These are phyloP conservation scores for Sanderia malayensis DNA, from an alignment of 30 jellyfish, hydroid and myxozoan genomes.

Conservation along the genomic window DNA sequence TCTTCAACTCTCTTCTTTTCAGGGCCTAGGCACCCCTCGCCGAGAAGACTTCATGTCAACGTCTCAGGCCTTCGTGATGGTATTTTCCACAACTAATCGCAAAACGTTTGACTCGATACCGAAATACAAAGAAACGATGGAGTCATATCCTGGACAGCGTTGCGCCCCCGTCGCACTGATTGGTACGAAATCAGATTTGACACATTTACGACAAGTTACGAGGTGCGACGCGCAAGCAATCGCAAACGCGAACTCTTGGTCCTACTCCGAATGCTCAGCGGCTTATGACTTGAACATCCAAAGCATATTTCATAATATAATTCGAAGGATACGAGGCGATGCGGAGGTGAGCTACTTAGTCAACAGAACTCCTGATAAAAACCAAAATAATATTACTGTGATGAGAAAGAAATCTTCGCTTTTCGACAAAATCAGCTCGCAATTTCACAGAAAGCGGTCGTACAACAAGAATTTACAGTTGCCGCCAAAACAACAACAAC, in stretches of 20 bases:
- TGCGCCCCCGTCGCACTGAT: conserved; percentile 41
- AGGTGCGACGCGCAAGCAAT: conserved; percentile 45
- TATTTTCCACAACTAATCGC: conserved; percentile 46
- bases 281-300: conserved; percentile 52
- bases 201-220: conserved; percentile 56
- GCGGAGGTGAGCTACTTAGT: not conserved
- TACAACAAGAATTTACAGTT: conserved; percentile 25
- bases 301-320: conserved; percentile 35
- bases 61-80: conserved; percentile 48
- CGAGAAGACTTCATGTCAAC: conserved; percentile 55
- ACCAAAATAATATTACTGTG: conserved; percentile 15
- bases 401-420: conserved; percentile 30
- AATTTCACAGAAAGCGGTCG: conserved; percentile 36
- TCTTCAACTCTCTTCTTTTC: not conserved
- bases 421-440: conserved; percentile 36
- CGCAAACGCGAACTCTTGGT: conserved; percentile 53
- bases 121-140: conserved; percentile 36
- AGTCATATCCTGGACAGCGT: conserved; percentile 28
- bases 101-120: conserved; percentile 45
- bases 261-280: conserved; percentile 63
- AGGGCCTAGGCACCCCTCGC: conserved; percentile 64
- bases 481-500: not conserved
- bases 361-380: no score
- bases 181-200: conserved; percentile 67
- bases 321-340: conserved; percentile 41